A percentile compares a stretch with the other conserved stretches of the same genome.
Conservation (phyloP, 2,888 invertebrate species). For the Hirtodrosophila duncani region DNA sequence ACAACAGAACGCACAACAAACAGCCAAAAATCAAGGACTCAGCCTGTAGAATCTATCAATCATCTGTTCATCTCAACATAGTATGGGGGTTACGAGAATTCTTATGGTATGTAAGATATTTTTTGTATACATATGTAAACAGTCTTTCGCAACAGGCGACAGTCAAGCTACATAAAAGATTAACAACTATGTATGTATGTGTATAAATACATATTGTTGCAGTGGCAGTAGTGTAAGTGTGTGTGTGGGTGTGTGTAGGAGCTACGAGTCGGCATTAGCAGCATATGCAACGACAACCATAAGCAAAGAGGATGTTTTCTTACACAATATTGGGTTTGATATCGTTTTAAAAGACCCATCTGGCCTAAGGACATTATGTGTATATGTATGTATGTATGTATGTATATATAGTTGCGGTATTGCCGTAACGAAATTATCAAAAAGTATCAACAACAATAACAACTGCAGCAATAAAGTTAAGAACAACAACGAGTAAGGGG, state of each 20-base stretch:
- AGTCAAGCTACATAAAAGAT: conserved; percentile 52
- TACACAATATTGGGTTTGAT: conserved; percentile 34
- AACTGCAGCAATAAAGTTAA: conserved; percentile 47
- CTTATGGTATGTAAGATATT: conserved; percentile 12
- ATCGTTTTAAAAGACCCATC: conserved; percentile 5
- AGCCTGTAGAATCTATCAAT: conserved; percentile 26
- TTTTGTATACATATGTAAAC: not conserved
- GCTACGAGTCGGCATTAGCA: conserved; percentile 39
- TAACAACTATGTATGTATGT: conserved; percentile 21
- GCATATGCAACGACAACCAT: conserved; percentile 52
- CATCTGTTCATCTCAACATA: conserved; percentile 6
- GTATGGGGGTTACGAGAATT: conserved; percentile 12
- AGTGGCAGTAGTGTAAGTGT: conserved; percentile 2
- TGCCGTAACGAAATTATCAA: conserved; percentile 51
- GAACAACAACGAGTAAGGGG: conserved; percentile 54
- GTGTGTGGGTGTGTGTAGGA: conserved; percentile 17
- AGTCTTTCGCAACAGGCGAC: conserved; percentile 58
- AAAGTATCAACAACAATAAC: conserved; percentile 60
- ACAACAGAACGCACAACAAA: conserved; percentile 47
- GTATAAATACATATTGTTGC: conserved; percentile 7
- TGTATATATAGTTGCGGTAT: conserved; percentile 23
- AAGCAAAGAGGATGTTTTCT: conserved; percentile 34
- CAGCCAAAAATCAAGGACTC: conserved; percentile 43
- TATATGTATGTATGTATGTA: not conserved
- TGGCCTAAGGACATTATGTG: not conserved